Evolutionary conservation across 2,888 invertebrate species (phyloP), one percentile per base, ranked within the genome.

Genomic region (Agrochola lychnidis): DNA sequence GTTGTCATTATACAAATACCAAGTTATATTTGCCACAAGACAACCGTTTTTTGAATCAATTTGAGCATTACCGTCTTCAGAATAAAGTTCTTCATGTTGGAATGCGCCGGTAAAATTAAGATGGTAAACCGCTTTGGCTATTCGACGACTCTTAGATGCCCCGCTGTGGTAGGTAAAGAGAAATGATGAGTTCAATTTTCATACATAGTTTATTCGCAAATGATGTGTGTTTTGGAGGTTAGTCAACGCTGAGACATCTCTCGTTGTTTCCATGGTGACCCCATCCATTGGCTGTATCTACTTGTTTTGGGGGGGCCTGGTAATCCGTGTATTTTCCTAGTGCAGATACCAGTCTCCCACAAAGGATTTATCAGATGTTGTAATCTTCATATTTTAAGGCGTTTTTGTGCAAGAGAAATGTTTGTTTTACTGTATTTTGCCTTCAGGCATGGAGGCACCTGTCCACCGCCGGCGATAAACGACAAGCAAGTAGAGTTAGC

Each of bases 101-200:
- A 51, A 25, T 30, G 12, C 12, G 9, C 10, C 14, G 4, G 63
- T n/a, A 70, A 62, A 56, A 0, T 67, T 67, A 61, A 61, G 22
- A 40, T 76, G 64, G 86, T 70, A 67, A 77, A 40, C 62, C 88
- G 88, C 87, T 87, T 90, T 88, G 89, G 91, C 93, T 93, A 92
- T 92, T 92, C 89, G 94, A 94, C 93, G 94, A 92, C 92, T 91
- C 91, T 93, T 93, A 92, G 93, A 93, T 89, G 87, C 91, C 95
- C 95, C 91, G 95, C 95, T 94, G 95, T 88, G 95, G 92, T 91
- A 92, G 92, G 93, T 94, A 91, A 91, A 92, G 92, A 92, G 91
- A 89, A 90, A 92, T 91, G 91, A 94, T 94, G 93, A 92, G 82
- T 91, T 88, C 90, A 94, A 93, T 93, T 91, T 90, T 92, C 90